Evolutionary conservation across 2,888 invertebrate genomes (phyloP).

Genomic region (Athalia rosae): DNA sequence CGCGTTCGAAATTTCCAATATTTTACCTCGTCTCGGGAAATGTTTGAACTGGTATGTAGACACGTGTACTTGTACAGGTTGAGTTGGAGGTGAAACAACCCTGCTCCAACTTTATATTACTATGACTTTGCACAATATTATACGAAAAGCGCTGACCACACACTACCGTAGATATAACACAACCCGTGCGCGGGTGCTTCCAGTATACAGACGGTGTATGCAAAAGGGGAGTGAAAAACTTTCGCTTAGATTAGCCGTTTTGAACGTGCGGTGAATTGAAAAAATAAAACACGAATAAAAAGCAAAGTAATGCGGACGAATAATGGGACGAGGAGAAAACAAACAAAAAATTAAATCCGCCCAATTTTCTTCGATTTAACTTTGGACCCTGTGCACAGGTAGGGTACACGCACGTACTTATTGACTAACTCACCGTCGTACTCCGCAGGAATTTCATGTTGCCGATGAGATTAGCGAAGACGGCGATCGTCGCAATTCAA

Average conservation of each 20-base stretch:
- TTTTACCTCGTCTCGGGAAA: conserved; percentile 20
- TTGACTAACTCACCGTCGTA: conserved; percentile 21
- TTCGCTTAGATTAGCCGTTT: conserved; percentile 33
- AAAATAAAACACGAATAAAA: too few species aligned
- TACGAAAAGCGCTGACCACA: conserved; percentile 23
- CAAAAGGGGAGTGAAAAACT: background rate
- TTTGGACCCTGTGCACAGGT: background rate
- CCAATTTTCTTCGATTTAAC: conserved; percentile 13
- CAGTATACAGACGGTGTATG: background rate
- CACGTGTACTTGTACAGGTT: background rate
- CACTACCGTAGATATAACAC: background rate
- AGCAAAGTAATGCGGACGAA: background rate
- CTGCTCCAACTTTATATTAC: conserved; percentile 24
- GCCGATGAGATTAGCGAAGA: conserved; percentile 34
- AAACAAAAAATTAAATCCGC: conserved; percentile 6
- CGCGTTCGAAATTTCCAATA: conserved; percentile 17
- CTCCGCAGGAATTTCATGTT: conserved; percentile 38
- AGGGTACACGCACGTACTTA: too few species aligned
- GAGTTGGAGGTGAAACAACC: conserved; percentile 16
- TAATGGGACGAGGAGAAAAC: background rate
- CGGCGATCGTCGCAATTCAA: conserved; percentile 40
- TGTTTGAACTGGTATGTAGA: background rate
- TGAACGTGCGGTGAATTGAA: too few species aligned
- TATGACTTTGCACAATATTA: conserved; percentile 35
- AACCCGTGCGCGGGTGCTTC: conserved; percentile 4